These are phyloP conservation scores for Atta cephalotes DNA, from an alignment of 1,140 invertebrate genomes.

Conservation along the genomic window DNA sequence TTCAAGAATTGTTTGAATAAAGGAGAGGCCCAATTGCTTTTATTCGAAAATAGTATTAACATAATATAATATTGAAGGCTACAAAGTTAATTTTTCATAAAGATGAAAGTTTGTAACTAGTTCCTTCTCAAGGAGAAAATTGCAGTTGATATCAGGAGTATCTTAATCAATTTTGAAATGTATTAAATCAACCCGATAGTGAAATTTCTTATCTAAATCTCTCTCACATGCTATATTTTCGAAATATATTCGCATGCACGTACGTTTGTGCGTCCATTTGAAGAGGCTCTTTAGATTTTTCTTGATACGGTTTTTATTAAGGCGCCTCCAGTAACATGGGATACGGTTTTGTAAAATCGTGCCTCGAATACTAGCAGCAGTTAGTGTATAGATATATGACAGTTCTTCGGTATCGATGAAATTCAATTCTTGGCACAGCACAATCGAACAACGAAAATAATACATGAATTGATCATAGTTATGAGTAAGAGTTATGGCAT, in stretches of 20 bases:
- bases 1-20: neutral
- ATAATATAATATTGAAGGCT: neutral
- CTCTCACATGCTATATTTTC: neutral
- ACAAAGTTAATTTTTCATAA: conserved; percentile 5
- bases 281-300: conserved; percentile 30
- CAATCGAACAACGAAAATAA: conserved; percentile 1
- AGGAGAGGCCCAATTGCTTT: neutral
- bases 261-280: conserved; percentile 25
- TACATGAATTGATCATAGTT: conserved; percentile 31
- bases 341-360: conserved; percentile 36
- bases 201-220: neutral
- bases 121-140: neutral
- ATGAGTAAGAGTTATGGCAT: neutral
- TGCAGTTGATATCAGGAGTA: conserved; percentile 23
- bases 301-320: conserved; percentile 50
- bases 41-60: neutral
- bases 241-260: neutral
- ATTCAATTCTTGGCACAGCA: neutral
- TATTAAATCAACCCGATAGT: neutral
- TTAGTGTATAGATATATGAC: conserved; percentile 5
- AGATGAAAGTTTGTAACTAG: neutral
- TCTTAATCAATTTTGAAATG: neutral
- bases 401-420: conserved; percentile 26
- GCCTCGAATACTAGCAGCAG: conserved; percentile 17
- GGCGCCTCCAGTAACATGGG: conserved; percentile 10